phyloP scores from a whole-genome alignment of 2,113 vertebrate species.

The Chloebia gouldiae region DNA sequence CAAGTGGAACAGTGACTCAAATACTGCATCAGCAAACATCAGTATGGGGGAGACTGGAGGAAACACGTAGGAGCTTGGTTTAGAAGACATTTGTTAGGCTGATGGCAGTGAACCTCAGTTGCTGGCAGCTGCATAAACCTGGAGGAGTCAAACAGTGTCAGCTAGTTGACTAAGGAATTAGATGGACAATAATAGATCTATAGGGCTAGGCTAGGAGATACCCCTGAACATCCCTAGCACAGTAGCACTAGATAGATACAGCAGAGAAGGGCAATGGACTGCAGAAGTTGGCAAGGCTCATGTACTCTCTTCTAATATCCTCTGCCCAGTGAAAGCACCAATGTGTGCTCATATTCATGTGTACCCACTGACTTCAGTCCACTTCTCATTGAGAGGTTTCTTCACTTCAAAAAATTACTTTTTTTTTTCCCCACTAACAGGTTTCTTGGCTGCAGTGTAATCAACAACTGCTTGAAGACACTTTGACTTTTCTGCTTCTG shows the following conservation, averaged over 20 bases:
- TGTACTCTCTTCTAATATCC: background rate
- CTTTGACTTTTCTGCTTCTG: background rate
- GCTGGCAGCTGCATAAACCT: background rate
- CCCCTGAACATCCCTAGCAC: background rate
- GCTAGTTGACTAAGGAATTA: background rate
- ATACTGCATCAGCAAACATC: background rate
- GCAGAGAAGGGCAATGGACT: background rate
- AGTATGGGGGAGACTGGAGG: background rate
- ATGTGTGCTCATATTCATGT: rapidly evolving
- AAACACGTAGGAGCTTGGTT: background rate
- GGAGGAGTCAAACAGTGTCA: background rate
- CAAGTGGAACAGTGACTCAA: background rate
- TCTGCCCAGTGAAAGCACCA: background rate
- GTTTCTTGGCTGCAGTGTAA: background rate
- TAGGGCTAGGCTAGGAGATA: background rate
- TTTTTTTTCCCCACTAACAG: background rate
- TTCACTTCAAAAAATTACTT: background rate
- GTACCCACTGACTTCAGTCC: background rate
- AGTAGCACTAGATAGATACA: background rate
- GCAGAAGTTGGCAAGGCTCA: background rate
- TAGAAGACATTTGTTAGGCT: background rate
- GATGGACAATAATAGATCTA: background rate
- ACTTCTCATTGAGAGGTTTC: background rate
- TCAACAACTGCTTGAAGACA: background rate
- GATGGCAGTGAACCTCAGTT: background rate